These are phyloP conservation scores for Oncorhynchus keta DNA, from an alignment of 2,113 vertebrate species.

Conservation along the genomic window DNA sequence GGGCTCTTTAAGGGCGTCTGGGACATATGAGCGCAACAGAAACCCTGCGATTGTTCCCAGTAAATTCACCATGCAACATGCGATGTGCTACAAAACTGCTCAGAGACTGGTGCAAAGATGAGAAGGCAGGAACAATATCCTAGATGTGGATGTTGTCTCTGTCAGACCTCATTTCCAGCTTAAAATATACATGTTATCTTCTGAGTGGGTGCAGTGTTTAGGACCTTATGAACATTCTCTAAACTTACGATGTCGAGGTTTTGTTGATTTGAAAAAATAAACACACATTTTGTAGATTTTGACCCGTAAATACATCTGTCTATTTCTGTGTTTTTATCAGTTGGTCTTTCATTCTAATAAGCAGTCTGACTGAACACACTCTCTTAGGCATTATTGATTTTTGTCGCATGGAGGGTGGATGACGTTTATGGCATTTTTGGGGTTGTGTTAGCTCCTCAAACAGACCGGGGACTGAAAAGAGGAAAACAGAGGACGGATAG, in stretches of 20 bases:
- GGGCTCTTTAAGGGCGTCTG: conserved; percentile 77
- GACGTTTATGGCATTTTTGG: not conserved
- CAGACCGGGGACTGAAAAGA: not conserved
- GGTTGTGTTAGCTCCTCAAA: conserved; percentile 2
- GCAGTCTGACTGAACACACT: not conserved
- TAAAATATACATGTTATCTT: too few relatives aligned
- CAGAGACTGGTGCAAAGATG: not conserved
- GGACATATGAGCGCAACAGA: conserved; percentile 56
- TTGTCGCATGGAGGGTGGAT: not conserved
- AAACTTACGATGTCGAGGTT: too few relatives aligned
- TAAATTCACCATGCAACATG: conserved; percentile 6
- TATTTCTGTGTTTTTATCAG: too few relatives aligned
- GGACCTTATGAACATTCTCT: too few relatives aligned
- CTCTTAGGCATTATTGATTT: not conserved
- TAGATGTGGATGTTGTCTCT: not conserved
- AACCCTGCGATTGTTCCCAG: not conserved
- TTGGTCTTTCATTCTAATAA: not conserved
- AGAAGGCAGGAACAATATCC: not conserved
- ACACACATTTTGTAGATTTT: not conserved
- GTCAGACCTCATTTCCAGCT: not conserved
- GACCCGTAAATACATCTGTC: not conserved
- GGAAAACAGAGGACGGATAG: conserved; percentile 19
- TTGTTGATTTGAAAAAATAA: not conserved
- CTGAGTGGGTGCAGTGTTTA: too few relatives aligned
- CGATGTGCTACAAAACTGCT: conserved; percentile 10